Evolutionary conservation across 2,113 vertebrate species (phyloP), one percentile per base, ranked within the genome.

Genomic region (Gnathonemus echidnorhynchus): DNA sequence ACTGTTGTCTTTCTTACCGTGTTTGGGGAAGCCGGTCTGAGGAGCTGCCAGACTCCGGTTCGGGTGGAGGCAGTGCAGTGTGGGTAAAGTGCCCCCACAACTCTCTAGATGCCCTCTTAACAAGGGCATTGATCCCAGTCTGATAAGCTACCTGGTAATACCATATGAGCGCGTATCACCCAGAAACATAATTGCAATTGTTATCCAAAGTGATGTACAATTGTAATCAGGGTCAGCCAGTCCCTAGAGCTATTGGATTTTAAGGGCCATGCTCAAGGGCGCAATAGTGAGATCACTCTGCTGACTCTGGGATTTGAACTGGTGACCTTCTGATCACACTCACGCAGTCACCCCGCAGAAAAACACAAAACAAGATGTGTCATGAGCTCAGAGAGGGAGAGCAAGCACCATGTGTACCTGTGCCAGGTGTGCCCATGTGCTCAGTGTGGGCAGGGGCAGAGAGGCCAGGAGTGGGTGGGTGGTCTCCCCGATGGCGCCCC

Each of bases 31-130:
- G 91, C 52, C 92, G 53, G 17, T 94, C 89, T 27, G 86, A 58
- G 42, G 45, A 21, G 66, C 27, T 10, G 13, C 85, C 89, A 8
- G 91, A n/a, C 27, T 74, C 50, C 5, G 66, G 45, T 15, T 74
- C 84, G 42, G 58, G 11, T 39, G 74, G 42, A 11, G 86, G 66
- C 92, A 11, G 52, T 58, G 94, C 89, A 1, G 92, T 84, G 83
- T 92, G 91, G 56, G 97, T 97, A 93, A 97, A 98, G 94, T 97
- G 97, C 92, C 95, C 94, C 98, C 98, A 99, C 84, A 98, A 70
- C 19, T 96, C 95, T 48, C 93, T 95, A 94, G 97, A 99, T 45
- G 96, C 95, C 94, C 93, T 96, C 94, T 96, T 98, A 88, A 97
- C 95, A 90, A 99, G 15, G 3, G 91, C 87, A 90, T 96, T 95